phyloP scores from a whole-genome alignment of 2,888 invertebrate genomes.

The Tridacna crocea region DNA sequence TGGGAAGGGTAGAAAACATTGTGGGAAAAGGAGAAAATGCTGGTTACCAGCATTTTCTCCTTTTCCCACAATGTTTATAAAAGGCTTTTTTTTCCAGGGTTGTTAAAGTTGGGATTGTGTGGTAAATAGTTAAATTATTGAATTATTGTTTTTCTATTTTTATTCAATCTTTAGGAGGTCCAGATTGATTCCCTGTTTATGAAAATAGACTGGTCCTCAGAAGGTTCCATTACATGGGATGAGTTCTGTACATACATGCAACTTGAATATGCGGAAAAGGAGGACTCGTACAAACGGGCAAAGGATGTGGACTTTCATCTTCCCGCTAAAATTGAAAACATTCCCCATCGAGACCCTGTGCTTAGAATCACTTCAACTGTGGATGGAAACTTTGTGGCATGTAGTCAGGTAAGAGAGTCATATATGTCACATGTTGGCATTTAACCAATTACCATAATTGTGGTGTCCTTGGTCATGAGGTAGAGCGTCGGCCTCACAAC shows the following conservation, averaged over 20 bases:
- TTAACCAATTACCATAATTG: not conserved
- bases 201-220: conserved; percentile 84
- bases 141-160: too few relatives aligned
- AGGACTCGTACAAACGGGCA: conserved; percentile 81
- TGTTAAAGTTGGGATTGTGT: too few relatives aligned
- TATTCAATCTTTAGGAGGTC: conserved; percentile 68
- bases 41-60: too few relatives aligned
- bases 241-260: conserved; percentile 85
- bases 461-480: too few relatives aligned
- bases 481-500: too few relatives aligned
- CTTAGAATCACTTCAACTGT: conserved; percentile 81
- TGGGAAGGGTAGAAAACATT: too few relatives aligned
- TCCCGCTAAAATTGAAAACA: conserved; percentile 82
- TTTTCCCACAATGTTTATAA: too few relatives aligned
- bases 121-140: too few relatives aligned
- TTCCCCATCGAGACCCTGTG: conserved; percentile 82
- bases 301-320: conserved; percentile 82
- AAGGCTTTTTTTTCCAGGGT: too few relatives aligned
- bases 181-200: conserved; percentile 83
- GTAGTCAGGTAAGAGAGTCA: conserved; percentile 76
- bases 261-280: conserved; percentile 84
- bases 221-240: conserved; percentile 84
- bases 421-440: too few relatives aligned
- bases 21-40: too few relatives aligned
- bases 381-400: conserved; percentile 83